Percentiles rank a stretch among this genome's conserved stretches.
These are phyloP conservation scores for Choloepus didactylus DNA, from an alignment of 2,797 vertebrate genomes.

Conservation along the genomic window DNA sequence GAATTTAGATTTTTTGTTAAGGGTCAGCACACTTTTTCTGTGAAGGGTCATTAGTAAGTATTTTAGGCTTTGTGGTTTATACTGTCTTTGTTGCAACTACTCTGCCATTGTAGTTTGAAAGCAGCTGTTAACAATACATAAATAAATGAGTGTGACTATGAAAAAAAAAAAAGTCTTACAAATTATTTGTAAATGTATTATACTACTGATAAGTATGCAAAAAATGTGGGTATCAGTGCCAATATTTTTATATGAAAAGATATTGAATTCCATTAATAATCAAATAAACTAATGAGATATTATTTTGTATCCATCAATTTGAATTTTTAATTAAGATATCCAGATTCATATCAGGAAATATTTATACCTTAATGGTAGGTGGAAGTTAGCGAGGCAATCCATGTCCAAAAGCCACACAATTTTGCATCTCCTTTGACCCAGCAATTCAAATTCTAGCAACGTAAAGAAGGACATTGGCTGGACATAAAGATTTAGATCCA, in stretches of 20 bases:
- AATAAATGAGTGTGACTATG: too few relatives aligned
- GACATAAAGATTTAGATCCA: neutral
- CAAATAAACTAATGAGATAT: neutral
- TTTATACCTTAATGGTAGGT: neutral
- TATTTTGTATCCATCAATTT: neutral
- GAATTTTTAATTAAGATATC: constrained; percentile 33
- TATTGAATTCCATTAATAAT: neutral
- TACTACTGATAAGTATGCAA: neutral
- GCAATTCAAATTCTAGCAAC: neutral
- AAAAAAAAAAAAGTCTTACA: neutral
- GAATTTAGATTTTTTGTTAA: neutral
- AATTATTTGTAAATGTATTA: neutral
- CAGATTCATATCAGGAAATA: neutral
- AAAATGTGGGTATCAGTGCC: neutral
- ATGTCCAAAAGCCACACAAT: neutral
- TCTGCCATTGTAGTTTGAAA: too few relatives aligned
- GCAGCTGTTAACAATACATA: too few relatives aligned
- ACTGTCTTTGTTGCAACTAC: too few relatives aligned
- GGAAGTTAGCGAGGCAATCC: neutral
- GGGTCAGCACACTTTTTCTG: too few relatives aligned
- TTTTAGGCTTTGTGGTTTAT: too few relatives aligned
- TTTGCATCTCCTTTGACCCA: neutral
- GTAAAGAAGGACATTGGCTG: neutral
- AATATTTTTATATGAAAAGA: constrained; percentile 34
- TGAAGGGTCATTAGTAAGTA: too few relatives aligned